Conservation (phyloP, 2,797 vertebrate genomes). For the Sebastes alutus region DNA sequence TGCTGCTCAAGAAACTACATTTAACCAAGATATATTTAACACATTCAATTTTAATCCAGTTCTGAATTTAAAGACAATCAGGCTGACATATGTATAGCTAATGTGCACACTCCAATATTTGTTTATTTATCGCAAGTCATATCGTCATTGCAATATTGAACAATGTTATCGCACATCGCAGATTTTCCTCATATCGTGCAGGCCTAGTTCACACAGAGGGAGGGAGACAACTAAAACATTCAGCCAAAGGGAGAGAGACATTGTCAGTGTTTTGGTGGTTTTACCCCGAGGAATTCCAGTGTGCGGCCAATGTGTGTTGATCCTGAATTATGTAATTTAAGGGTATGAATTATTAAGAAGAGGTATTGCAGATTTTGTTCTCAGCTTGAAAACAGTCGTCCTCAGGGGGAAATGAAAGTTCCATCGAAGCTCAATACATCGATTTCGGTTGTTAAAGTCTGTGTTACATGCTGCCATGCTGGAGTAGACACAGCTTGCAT, state of each 20-base stretch:
- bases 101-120: too few species aligned
- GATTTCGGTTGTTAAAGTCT: background rate
- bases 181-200: too few species aligned
- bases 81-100: too few species aligned
- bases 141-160: too few species aligned
- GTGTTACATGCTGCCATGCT: background rate
- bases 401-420: background rate
- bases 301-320: background rate
- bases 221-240: background rate
- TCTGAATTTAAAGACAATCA: too few species aligned
- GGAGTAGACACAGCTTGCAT: slow-evolving; percentile 1
- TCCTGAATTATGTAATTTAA: background rate
- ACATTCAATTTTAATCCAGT: too few species aligned
- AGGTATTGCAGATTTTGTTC: background rate
- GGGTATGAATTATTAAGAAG: background rate
- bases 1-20: too few species aligned
- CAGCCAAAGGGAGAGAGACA: background rate
- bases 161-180: too few species aligned
- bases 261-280: background rate
- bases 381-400: background rate
- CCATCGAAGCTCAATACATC: background rate
- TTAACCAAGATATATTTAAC: too few species aligned
- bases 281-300: background rate
- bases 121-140: too few species aligned
- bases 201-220: too few species aligned